phyloP scores from a whole-genome alignment of 2,113 vertebrate genomes.

The Eidolon helvum region DNA sequence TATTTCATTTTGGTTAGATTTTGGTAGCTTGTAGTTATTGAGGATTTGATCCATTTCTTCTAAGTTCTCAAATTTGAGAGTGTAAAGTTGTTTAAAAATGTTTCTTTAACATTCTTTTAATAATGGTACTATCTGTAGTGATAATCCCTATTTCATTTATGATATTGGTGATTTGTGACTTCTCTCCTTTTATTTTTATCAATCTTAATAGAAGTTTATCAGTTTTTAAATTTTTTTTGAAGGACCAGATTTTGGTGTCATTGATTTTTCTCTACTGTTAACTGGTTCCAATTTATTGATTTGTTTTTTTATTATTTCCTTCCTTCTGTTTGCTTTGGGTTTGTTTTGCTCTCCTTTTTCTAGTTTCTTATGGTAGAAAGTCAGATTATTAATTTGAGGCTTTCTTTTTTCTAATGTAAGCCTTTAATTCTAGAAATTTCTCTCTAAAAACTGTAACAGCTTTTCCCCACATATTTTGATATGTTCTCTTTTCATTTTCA shows the following conservation, averaged over 20 bases:
- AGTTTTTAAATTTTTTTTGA: not conserved
- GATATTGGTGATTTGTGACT: not conserved
- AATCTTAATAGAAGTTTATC: not conserved
- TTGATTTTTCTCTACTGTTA: not conserved
- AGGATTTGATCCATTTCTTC: not conserved
- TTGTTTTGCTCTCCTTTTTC: not conserved
- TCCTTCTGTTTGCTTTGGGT: not conserved
- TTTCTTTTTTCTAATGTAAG: not conserved
- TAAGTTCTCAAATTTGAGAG: not conserved
- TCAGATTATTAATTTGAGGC: not conserved
- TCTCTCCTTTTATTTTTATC: not conserved
- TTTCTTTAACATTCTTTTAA: not conserved
- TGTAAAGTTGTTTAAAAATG: not conserved
- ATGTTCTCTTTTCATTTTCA: not conserved
- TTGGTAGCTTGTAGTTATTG: not conserved
- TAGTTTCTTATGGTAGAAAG: not conserved
- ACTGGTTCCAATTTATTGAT: not conserved
- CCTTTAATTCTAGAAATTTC: not conserved
- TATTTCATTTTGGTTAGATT: not conserved
- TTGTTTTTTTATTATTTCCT: not conserved
- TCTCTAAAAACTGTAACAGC: not conserved
- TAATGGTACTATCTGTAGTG: not conserved
- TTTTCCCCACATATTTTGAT: conserved; percentile 2
- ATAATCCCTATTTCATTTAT: not conserved
- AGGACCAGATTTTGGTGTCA: not conserved